Conservation (phyloP, 2,113 vertebrate genomes). For the Sinocyclocheilus grahami region DNA sequence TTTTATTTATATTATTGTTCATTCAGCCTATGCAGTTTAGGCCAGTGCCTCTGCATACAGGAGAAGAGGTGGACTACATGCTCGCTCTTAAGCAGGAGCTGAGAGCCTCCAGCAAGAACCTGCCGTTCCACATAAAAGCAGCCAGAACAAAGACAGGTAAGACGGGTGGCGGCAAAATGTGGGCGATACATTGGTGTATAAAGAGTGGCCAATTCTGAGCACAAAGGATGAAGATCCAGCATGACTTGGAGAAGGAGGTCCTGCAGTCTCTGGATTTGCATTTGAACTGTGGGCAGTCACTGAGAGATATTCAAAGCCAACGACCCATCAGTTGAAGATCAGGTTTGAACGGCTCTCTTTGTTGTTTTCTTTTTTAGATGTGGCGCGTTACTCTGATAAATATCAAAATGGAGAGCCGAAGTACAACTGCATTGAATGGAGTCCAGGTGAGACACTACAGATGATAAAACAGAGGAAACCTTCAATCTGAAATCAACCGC, state of each 20-base stretch:
- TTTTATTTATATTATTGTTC: not conserved
- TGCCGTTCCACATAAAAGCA: constrained; percentile 82
- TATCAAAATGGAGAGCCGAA: constrained; percentile 77
- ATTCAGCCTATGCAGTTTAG: constrained; percentile 76
- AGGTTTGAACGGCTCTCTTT: not conserved
- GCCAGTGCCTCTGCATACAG: constrained; percentile 76
- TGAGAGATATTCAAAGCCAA: not conserved
- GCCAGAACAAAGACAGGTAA: constrained; percentile 77
- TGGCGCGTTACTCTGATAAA: constrained; percentile 84
- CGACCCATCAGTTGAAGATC: not conserved
- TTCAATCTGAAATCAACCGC: no score
- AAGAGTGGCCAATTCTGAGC: not conserved
- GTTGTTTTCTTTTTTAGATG: constrained; percentile 66
- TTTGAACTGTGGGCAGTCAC: constrained; percentile 3
- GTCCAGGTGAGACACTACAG: constrained; percentile 71
- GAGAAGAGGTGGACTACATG: constrained; percentile 84
- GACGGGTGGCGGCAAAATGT: not conserved
- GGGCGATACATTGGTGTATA: not conserved
- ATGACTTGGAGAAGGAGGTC: not conserved
- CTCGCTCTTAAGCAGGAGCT: constrained; percentile 84
- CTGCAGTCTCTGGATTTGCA: not conserved
- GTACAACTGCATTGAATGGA: constrained; percentile 81
- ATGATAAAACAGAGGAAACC: no score
- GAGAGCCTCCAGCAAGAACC: constrained; percentile 77
- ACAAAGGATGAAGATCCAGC: not conserved